Evolutionary conservation across 53 echinoderm and acorn worm genomes (phyloP).

Genomic region (Antedon mediterranea): DNA sequence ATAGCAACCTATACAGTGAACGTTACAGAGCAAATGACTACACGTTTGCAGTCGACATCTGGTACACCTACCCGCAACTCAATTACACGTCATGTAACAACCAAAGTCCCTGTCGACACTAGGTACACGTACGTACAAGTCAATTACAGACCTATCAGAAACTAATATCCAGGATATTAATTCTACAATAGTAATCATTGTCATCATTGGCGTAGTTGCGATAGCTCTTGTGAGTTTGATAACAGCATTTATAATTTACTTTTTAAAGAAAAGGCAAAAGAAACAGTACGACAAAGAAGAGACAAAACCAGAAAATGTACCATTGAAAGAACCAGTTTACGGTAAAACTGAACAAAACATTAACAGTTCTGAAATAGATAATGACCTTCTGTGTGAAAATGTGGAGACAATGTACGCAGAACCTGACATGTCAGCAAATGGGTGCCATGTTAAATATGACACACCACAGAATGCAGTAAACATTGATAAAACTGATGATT

Average conservation of each 20-base stretch:
- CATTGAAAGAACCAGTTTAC: background rate
- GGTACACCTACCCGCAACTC: too few species aligned
- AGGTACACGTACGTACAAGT: too few species aligned
- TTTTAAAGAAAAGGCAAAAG: background rate
- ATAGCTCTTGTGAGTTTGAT: background rate
- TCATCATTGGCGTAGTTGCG: background rate
- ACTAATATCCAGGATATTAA: background rate
- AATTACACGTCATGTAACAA: too few species aligned
- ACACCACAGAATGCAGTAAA: too few species aligned
- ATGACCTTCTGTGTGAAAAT: background rate
- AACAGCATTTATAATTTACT: background rate
- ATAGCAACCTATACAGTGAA: background rate
- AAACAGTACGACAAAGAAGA: background rate
- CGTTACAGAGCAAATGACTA: too few species aligned
- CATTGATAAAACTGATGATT: too few species aligned
- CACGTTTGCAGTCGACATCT: too few species aligned
- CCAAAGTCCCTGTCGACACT: too few species aligned
- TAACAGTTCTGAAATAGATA: background rate
- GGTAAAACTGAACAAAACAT: background rate
- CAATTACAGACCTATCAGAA: too few species aligned
- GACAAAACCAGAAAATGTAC: background rate
- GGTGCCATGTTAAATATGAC: too few species aligned
- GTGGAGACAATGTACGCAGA: background rate
- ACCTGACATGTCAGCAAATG: background rate
- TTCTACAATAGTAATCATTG: background rate